Evolutionary conservation across 2,888 invertebrate genomes (phyloP).

Genomic region (Drosophila parthenogenetica): DNA sequence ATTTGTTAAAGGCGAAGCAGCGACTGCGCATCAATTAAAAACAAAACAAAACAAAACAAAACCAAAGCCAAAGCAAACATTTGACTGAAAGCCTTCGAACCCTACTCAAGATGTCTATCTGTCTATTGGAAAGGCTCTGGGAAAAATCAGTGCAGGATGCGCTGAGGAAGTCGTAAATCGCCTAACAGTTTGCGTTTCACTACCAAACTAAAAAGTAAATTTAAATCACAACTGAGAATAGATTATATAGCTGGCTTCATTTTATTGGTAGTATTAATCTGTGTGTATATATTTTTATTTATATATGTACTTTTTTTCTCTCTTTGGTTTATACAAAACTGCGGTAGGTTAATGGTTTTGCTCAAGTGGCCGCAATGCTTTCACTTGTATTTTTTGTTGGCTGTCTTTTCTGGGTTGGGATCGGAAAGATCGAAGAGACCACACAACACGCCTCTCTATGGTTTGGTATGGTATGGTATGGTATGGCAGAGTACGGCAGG

Average conservation of each 20-base stretch:
- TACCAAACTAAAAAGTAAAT: conserved; percentile 9
- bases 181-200: conserved; percentile 58
- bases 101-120: conserved; percentile 82
- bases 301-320: too few species aligned
- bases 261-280: conserved; percentile 71
- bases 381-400: conserved; percentile 55
- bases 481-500: conserved; percentile 6
- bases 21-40: conserved; percentile 68
- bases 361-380: conserved; percentile 73
- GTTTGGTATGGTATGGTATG: not conserved
- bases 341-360: conserved; percentile 75
- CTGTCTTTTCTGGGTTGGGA: not conserved
- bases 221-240: conserved; percentile 9
- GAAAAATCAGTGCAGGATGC: conserved; percentile 64
- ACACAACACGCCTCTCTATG: conserved; percentile 49
- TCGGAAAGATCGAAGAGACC: conserved; percentile 57
- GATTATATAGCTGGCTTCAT: conserved; percentile 16
- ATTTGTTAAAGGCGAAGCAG: conserved; percentile 56
- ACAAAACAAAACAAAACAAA: conserved; percentile 3
- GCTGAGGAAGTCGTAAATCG: conserved; percentile 77
- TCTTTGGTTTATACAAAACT: conserved; percentile 71
- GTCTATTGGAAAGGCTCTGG: conserved; percentile 49
- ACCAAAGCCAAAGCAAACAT: conserved; percentile 15
- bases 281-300: conserved; percentile 31
- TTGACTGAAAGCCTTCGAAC: conserved; percentile 82